Evolutionary conservation across 2,113 vertebrate genomes (phyloP).

Genomic region (Setophaga kirtlandii): DNA sequence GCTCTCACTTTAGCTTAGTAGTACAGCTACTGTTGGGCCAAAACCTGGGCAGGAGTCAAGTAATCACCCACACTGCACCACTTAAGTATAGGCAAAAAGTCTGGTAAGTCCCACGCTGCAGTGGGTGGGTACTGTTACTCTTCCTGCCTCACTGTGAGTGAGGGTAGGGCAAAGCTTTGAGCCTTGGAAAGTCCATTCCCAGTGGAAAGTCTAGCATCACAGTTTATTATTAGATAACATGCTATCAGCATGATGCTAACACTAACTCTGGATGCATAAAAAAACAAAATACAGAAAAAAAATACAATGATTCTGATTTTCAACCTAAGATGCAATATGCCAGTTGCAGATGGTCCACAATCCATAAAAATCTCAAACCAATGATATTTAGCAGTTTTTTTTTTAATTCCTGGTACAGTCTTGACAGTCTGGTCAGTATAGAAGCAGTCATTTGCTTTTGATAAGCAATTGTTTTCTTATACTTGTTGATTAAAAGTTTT

Average conservation of each 20-base stretch:
- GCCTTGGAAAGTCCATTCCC: not conserved
- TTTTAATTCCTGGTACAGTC: not conserved
- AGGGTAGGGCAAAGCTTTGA: not conserved
- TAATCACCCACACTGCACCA: not conserved
- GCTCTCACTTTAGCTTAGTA: not conserved
- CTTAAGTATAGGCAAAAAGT: not conserved
- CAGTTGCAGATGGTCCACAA: not conserved
- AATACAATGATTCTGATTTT: not conserved
- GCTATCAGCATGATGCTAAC: not conserved
- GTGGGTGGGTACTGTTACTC: not conserved
- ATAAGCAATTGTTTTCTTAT: not conserved
- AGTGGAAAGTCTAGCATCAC: not conserved
- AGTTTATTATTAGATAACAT: not conserved
- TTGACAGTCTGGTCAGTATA: not conserved
- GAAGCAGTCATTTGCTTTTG: not conserved
- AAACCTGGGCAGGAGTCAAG: not conserved
- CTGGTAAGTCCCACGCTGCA: not conserved
- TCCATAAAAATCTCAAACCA: not conserved
- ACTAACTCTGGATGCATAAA: not conserved
- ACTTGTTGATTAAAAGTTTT: not conserved
- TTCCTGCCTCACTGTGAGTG: not conserved
- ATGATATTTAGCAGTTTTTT: not conserved
- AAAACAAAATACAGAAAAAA: not conserved
- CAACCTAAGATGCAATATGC: not conserved
- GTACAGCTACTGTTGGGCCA: not conserved